Evolutionary conservation across 2,797 vertebrate genomes (phyloP), one percentile per base, ranked within the genome.

Genomic region (Xenopus petersii): DNA sequence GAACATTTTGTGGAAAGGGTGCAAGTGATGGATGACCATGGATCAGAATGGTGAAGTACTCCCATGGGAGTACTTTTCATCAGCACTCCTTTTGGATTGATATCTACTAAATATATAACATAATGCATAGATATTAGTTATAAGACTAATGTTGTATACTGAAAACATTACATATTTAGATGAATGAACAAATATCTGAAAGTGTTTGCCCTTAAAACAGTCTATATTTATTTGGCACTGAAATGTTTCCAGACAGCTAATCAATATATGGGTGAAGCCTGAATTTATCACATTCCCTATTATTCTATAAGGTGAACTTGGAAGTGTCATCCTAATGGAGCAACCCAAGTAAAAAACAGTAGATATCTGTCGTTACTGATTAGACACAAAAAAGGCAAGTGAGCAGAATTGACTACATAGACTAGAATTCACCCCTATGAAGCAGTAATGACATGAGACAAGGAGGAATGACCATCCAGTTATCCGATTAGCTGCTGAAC

Each of bases 241-340:
- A 73, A 78, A 78, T 78, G 75, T 64, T 51, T 78, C 68, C 17
- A 68, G 75, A 78, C 75, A 78, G 75, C 60, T 73, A 70, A 78
- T 78, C 75, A 73, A 78, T 78, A 78, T 73, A 49, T 78, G 70
- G 75, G 70, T 78, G 68, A 73, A 73, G 54, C 70, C 70, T 73
- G 65, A 78, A 78, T 78, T 71, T 63, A 73, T 78, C 70, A 78
- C 70, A 64, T 60, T 78, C 48, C 15, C 51, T 70, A 68, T 61
- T 42, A 58, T 64, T 48, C 75, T 78, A 65, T 30, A 62, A 70
- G 75, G 75, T 73, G 65, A 73, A 67, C 70, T 67, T 49, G 68
- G 64, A 78, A 78, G 70, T 73, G 75, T 73, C 75, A 73, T 68
- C 73, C 70, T 73, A 73, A 78, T 78, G 70, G 65, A 78, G 65